A percentile compares a stretch with the other conserved stretches of the same genome.
phyloP scores from a whole-genome alignment of 2,888 invertebrate species.

The Scaptomyza flava region DNA sequence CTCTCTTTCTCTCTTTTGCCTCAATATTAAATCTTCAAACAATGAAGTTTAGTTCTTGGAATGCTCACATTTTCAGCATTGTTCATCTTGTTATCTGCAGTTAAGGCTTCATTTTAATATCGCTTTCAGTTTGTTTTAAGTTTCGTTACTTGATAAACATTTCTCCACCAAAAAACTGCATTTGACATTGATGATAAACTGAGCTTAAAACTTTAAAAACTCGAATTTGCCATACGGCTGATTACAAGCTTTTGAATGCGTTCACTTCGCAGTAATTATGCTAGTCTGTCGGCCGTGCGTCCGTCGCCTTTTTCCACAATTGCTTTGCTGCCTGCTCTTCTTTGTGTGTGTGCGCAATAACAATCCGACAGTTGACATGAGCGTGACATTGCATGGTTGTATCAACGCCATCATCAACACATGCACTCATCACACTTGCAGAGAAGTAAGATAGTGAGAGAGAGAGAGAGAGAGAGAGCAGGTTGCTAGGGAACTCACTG shows the following conservation, averaged over 20 bases:
- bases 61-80: neutral
- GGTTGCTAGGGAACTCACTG: neutral
- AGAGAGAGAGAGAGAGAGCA: neutral
- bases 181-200: neutral
- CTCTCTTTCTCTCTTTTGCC: neutral
- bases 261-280: slow-evolving; percentile 7
- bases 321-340: slow-evolving; percentile 1
- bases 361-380: slow-evolving; percentile 61
- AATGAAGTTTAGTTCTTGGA: neutral
- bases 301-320: slow-evolving; percentile 8
- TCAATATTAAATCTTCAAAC: neutral
- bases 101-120: neutral
- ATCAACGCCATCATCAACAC: slow-evolving; percentile 66
- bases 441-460: neutral
- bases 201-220: neutral
- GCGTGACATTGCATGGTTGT: slow-evolving; percentile 68
- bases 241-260: neutral
- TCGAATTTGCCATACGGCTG: slow-evolving; percentile 3
- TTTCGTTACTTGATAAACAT: neutral
- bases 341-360: slow-evolving; percentile 35
- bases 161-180: neutral
- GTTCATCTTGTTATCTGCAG: neutral
- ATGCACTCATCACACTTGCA: slow-evolving; percentile 49
- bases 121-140: neutral
- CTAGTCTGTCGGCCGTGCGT: neutral